These are phyloP conservation scores for Latrodectus geometricus DNA, from an alignment of 1,140 invertebrate species.

Conservation along the genomic window DNA sequence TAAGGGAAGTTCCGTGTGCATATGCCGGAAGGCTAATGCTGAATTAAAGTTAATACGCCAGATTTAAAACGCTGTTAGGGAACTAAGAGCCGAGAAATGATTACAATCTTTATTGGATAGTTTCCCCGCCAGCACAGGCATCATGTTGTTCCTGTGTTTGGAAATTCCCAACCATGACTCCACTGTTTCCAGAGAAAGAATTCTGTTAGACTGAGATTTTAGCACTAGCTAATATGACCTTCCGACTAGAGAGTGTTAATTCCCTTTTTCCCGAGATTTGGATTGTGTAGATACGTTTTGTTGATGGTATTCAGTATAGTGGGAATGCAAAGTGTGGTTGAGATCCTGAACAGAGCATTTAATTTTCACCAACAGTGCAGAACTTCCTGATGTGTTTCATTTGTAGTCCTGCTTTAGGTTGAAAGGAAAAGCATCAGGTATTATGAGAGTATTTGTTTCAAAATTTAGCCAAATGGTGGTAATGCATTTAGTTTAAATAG, in stretches of 20 bases:
- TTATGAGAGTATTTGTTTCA: no score
- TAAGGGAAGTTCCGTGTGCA: not conserved
- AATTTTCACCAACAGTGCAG: not conserved
- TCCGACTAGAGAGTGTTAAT: not conserved
- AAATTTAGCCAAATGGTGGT: no score
- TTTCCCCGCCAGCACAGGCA: not conserved
- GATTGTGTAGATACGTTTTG: not conserved
- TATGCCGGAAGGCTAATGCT: conserved; percentile 23
- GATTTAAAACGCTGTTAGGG: conserved; percentile 50
- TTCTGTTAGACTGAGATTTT: conserved; percentile 1
- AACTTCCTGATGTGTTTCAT: not conserved
- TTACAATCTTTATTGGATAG: conserved; percentile 46
- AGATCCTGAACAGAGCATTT: not conserved
- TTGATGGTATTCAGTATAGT: not conserved
- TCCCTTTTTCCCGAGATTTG: conserved; percentile 16
- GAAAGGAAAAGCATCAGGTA: no score
- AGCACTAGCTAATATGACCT: conserved; percentile 22
- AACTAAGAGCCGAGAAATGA: conserved; percentile 33
- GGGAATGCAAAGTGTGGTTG: no score
- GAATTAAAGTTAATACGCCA: conserved; percentile 49
- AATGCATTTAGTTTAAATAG: no score
- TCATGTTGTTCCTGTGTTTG: not conserved
- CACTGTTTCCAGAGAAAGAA: conserved; percentile 1
- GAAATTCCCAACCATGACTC: no score
- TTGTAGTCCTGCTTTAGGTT: no score